Base-by-base conservation (phyloP, 2,797 vertebrate species). In the Allobates femoralis region DNA sequence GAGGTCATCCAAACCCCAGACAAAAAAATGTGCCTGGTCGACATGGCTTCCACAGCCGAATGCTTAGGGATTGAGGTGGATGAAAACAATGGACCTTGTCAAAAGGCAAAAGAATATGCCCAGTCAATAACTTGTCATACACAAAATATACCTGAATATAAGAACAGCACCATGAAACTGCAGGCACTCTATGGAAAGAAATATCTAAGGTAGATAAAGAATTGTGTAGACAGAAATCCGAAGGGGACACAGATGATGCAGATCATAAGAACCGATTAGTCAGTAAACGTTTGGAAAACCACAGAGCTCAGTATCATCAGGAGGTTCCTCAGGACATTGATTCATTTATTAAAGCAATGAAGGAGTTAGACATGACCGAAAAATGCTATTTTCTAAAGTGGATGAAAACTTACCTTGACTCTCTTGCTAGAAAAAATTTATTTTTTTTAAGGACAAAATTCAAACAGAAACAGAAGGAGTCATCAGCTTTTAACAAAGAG, bases 361-460 rank as follows among this genome's bases (percentile, higher is more conserved):
- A 30, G 18, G 90, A 91, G 3, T 96, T 91, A 85, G 41, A 46
- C 41, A 46, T 46, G 41, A 46, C 41, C 7, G 41, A 46, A 46
- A 46, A 46, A 0, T 1, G 41, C 41, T 46, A 46, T 46, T 97
- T 97, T 85, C 90, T 97, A 18, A 92, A 89, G 76, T 96, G 95
- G 95, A 93, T 96, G 92, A 96, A 92, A 89, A 89, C 94, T 76
- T 92, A 88, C 23, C 93, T 97, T 76, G 86, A 91, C 15, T 90
- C 91, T 8, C 7, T 93, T 21, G 93, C 93, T 14, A 93, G 89
- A 5, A 19, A 85, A 64, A 91, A 90, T 6, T 79, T 94, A 0
- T 90, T 91, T 0, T 0, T 1, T 0, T 92, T 95, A 19, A 86
- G 37, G 3, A 37, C 19, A 11, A 19, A 69, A 69, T 69, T 37